These are phyloP conservation scores for Eleginops maclovinus DNA, from an alignment of 2,113 vertebrate genomes.

Conservation along the genomic window DNA sequence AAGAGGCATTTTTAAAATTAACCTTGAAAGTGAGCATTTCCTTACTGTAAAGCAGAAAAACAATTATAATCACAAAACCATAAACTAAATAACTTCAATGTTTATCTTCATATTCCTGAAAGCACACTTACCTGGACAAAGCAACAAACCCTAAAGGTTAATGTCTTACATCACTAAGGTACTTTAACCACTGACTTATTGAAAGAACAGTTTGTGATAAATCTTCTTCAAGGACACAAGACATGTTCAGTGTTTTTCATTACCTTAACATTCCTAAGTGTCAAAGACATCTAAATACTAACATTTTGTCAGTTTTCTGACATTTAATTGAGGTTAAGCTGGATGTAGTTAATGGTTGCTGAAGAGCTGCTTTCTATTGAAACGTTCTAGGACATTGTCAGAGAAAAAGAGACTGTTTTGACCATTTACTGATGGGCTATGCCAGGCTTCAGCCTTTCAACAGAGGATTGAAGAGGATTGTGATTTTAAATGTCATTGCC, in stretches of 20 bases:
- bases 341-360: background rate
- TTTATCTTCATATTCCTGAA: background rate
- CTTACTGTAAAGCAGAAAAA: background rate
- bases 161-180: background rate
- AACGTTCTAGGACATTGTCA: constrained; percentile 11
- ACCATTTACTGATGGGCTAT: constrained; percentile 37
- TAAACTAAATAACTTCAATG: background rate
- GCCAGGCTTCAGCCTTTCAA: constrained; percentile 56
- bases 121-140: background rate
- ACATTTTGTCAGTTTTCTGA: background rate
- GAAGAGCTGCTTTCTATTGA: constrained; percentile 7
- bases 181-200: background rate
- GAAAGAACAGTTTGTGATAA: background rate
- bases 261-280: background rate
- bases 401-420: constrained; percentile 27
- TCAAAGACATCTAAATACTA: background rate
- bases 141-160: constrained; percentile 3
- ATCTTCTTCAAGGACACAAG: background rate
- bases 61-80: background rate
- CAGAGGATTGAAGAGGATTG: constrained; percentile 49
- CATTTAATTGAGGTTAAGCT: background rate
- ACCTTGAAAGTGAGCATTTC: too few species aligned
- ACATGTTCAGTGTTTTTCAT: background rate
- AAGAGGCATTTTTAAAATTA: too few species aligned
- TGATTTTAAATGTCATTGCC: constrained; percentile 72